Evolutionary conservation across 2,113 vertebrate species (phyloP), one percentile per base, ranked within the genome.

Genomic region (Setophaga petechia): DNA sequence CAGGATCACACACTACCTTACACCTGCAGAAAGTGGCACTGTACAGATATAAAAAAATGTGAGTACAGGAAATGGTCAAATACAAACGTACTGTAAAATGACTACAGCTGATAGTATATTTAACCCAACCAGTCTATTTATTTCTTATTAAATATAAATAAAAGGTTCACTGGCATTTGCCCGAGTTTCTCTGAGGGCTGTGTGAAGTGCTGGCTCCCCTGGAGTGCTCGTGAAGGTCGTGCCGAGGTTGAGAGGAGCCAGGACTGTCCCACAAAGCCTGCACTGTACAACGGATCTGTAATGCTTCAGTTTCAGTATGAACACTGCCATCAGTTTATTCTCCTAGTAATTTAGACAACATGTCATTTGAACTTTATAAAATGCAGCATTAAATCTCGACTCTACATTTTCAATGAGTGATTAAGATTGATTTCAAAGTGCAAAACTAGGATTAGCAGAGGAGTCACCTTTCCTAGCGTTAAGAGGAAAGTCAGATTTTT

Each of bases 31-130:
- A 96, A 97, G 97, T 98, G 98, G 98, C 98, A 98, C 97, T 98
- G 97, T 98, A 98, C 97, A 98, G 96, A 96, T 97, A 98, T 97
- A 98, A 98, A 97, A 96, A 98, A 98, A 98, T 76, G 97, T 93
- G 97, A 97, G 95, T 97, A 98, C 96, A 97, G 97, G 96, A 96
- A 98, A 98, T 98, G 97, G 94, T 96, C 97, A 96, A 97, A 97
- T 98, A 98, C 97, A 98, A 98, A 98, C 63, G 25, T 93, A 96
- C 95, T 98, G 97, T 96, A 97, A 98, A 98, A 98, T 97, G 97
- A 97, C 96, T 97, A 97, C 95, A 97, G 95, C 97, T 94, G 89
- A 97, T 84, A 97, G 92, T 95, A 94, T 96, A 95, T 74, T 95
- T 75, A 90, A 97, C 89, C 87, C 95, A 94, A 95, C 97, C 49